Percentiles rank a stretch among this genome's conserved stretches.
Conservation (phyloP, 2,797 vertebrate genomes). For the Scleropages formosus region DNA sequence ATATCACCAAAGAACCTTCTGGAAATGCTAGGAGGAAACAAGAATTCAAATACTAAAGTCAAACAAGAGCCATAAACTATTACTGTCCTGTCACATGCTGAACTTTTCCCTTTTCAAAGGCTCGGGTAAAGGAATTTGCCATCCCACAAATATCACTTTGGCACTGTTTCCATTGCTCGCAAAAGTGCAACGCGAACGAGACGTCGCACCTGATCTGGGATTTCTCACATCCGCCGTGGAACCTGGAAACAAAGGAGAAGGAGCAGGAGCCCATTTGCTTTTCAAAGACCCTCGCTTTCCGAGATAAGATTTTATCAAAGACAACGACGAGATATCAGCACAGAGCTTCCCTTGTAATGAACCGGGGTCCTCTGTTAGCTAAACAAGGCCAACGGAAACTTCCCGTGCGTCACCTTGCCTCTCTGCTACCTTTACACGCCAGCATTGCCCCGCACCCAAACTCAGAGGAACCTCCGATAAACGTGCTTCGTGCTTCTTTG, state of each 20-base stretch:
- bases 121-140: slow-evolving; percentile 6
- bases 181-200: slow-evolving; percentile 31
- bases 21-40: not conserved
- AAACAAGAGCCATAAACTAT: not conserved
- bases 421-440: slow-evolving; percentile 1
- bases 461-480: not conserved
- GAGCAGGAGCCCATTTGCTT: slow-evolving; percentile 23
- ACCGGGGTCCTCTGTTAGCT: not conserved
- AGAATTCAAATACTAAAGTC: not conserved
- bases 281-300: slow-evolving; percentile 26
- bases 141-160: not conserved
- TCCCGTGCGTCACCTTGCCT: not conserved
- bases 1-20: too few species aligned
- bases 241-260: slow-evolving; percentile 21
- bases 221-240: slow-evolving; percentile 18
- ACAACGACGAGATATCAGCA: slow-evolving; percentile 36
- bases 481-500: not conserved
- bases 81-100: too few species aligned
- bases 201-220: slow-evolving; percentile 29
- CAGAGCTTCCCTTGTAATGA: not conserved
- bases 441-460: not conserved
- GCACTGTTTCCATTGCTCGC: not conserved
- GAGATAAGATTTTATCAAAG: slow-evolving; percentile 55
- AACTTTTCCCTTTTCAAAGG: not conserved
- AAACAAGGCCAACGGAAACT: not conserved